Evolutionary conservation across 2,797 vertebrate species (phyloP).

Genomic region (Garrulus glandarius): DNA sequence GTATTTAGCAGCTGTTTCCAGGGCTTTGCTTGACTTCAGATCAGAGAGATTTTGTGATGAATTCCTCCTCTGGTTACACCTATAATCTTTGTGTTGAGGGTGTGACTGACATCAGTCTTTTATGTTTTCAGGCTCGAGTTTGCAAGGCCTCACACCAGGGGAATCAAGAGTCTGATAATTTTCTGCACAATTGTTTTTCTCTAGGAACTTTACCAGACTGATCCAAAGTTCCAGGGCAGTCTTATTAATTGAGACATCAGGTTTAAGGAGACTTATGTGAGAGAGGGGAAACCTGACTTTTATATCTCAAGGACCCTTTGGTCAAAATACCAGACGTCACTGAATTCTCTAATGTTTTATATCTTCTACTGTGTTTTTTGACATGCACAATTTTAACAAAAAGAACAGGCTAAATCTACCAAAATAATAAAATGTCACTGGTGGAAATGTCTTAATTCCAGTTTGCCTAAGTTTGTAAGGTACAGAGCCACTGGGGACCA

Average conservation of each 20-base stretch:
- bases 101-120: slow-evolving; percentile 30
- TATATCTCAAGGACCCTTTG: not conserved
- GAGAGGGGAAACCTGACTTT: not conserved
- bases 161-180: not conserved
- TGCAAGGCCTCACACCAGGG: not conserved
- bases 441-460: not conserved
- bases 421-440: not conserved
- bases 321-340: not conserved
- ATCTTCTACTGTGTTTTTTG: not conserved
- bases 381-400: not conserved
- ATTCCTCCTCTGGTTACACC: slow-evolving; percentile 49
- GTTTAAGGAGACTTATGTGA: not conserved
- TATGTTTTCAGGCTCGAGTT: slow-evolving; percentile 33
- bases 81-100: slow-evolving; percentile 26
- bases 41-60: not conserved
- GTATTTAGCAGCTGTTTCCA: slow-evolving; percentile 32
- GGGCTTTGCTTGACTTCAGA: slow-evolving; percentile 44
- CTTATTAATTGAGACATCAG: not conserved
- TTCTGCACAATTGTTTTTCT: not conserved
- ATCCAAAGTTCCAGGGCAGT: not conserved
- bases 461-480: not conserved
- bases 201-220: not conserved
- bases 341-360: not conserved
- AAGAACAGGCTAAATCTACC: not conserved
- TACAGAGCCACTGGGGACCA: not conserved